phyloP scores from a whole-genome alignment of 2,888 invertebrate genomes.

The Nomada ferruginata region DNA sequence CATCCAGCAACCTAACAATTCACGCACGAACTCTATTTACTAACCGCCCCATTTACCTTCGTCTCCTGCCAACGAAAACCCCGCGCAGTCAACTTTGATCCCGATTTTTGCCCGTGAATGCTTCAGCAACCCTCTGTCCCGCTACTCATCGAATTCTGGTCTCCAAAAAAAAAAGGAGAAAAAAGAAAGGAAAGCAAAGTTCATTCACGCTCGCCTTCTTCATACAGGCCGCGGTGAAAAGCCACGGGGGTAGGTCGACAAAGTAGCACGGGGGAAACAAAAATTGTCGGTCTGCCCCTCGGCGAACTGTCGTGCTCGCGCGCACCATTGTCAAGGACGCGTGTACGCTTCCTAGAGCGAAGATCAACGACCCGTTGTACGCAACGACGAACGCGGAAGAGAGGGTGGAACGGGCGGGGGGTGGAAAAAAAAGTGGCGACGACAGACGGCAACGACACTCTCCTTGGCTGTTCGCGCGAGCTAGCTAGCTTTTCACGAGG shows the following conservation, averaged over 20 bases:
- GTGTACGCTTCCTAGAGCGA: slow-evolving; percentile 46
- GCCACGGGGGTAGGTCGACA: slow-evolving; percentile 1
- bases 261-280: slow-evolving; percentile 15
- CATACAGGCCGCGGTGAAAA: background rate
- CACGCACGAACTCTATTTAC: background rate
- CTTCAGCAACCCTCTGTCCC: background rate
- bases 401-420: slow-evolving; percentile 14
- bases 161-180: background rate
- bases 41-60: background rate
- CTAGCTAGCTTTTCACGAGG: background rate
- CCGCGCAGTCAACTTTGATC: background rate
- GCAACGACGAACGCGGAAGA: slow-evolving; percentile 29
- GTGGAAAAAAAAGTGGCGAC: slow-evolving; percentile 17
- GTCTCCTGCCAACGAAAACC: background rate
- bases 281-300: slow-evolving; percentile 18
- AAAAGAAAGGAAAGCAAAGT: background rate
- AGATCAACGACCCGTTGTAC: slow-evolving; percentile 67
- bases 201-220: background rate
- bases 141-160: background rate
- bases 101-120: slow-evolving; percentile 2
- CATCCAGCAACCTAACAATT: no score
- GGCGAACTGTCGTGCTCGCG: background rate
- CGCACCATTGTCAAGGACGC: slow-evolving; percentile 67
- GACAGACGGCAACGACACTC: slow-evolving; percentile 4
- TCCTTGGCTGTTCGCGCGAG: slow-evolving; percentile 10